Evolutionary conservation across 2,797 vertebrate species (phyloP), one percentile per base, ranked within the genome.

Genomic region (Chaetophractus vellerosus): DNA sequence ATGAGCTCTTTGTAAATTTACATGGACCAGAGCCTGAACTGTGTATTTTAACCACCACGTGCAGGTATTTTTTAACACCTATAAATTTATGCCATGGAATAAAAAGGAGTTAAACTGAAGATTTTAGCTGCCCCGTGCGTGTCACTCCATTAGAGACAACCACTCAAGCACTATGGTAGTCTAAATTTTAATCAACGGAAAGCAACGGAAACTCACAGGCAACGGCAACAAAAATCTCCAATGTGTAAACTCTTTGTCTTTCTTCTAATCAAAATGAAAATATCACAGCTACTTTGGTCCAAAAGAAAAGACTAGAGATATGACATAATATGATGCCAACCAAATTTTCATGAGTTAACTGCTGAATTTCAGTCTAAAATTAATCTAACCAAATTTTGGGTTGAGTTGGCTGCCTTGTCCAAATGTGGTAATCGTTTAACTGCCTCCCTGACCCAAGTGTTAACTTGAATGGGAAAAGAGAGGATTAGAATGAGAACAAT

Each of bases 61-160:
- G 97, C 97, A 97, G 80, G 89, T 98, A 97, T 97, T 97, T 95
- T 93, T 96, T 95, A 80, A 81, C 97, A 96, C 88, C 92, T 97
- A 90, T 71, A 97, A 97, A 97, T 79, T 96, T 97, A 88, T 97
- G 91, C 83, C 90, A 86, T 91, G 64, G 91, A 97, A 97, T 74
- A 95, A 74, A 96, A 95, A 96, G 57, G 66, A 97, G 92, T 96
- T 95, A 97, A 97, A 97, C 86, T 6, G 19, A 94, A 74, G 90
- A 84, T 92, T 97, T 95, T 94, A 76, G 38, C 94, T 94, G 87
- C n/a, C 79, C 97, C 88, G 92, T 94, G 95, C 88, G 92, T 94
- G 95, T 95, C 92, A 75, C 74, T 98, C 33, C 72, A 90, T 87
- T 90, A 80, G 72, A 96, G 23, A 93, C 14, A 84, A 84, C 28